phyloP scores from a whole-genome alignment of 2,113 vertebrate species.

The Lontra canadensis region DNA sequence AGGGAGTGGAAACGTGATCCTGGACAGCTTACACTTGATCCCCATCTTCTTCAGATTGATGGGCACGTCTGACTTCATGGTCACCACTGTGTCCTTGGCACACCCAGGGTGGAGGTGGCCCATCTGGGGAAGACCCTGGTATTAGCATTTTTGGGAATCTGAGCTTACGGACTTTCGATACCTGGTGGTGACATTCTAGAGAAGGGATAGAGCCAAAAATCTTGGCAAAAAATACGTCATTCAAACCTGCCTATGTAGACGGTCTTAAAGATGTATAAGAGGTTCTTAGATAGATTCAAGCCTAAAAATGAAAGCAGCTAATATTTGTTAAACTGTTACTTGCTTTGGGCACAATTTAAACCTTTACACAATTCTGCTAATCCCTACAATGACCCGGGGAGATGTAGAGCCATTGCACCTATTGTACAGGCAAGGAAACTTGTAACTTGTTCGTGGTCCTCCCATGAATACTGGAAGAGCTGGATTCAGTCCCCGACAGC shows the following conservation, averaged over 20 bases:
- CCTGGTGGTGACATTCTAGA: background rate
- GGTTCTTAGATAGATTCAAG: background rate
- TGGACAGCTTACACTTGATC: conserved; percentile 86
- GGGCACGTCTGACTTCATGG: conserved; percentile 84
- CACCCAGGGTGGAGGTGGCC: conserved; percentile 94
- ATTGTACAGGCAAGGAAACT: background rate
- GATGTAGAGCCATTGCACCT: background rate
- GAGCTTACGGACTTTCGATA: background rate
- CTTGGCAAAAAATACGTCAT: background rate
- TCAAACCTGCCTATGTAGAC: background rate
- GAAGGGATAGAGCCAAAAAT: background rate
- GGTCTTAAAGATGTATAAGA: background rate
- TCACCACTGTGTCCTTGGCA: conserved; percentile 88
- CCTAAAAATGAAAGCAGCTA: background rate
- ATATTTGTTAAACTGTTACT: background rate
- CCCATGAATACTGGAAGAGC: background rate
- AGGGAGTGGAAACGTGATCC: conserved; percentile 86
- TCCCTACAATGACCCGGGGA: background rate
- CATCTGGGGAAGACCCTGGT: conserved; percentile 77
- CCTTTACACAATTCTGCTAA: background rate
- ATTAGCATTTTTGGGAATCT: conserved; percentile 29
- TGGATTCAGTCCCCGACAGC: background rate
- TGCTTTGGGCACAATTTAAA: background rate
- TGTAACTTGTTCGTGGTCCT: background rate
- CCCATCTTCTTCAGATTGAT: conserved; percentile 79